Conservation (phyloP, 2,888 invertebrate genomes). For the Orthosia cruda region DNA sequence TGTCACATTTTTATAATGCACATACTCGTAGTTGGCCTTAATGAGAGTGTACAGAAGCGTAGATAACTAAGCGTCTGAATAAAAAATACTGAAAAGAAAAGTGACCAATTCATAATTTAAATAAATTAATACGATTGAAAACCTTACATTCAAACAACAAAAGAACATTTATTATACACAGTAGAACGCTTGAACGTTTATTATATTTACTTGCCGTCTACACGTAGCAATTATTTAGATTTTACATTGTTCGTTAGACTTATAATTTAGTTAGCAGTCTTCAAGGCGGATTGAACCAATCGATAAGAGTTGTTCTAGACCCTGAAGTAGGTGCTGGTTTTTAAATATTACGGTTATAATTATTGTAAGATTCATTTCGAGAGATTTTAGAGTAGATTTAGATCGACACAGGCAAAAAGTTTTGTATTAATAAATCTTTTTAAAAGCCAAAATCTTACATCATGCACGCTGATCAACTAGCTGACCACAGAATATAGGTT, state of each 20-base stretch:
- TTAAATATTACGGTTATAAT: constrained; percentile 11
- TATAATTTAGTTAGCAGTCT: constrained; percentile 65
- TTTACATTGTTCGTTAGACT: constrained; percentile 55
- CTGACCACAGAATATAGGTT: too few species aligned
- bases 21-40: too few species aligned
- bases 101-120: neutral
- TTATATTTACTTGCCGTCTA: constrained; percentile 18
- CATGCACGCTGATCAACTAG: too few species aligned
- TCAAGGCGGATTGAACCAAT: constrained; percentile 52
- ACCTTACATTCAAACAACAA: constrained; percentile 25
- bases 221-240: constrained; percentile 53
- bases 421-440: too few species aligned
- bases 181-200: constrained; percentile 7
- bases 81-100: neutral
- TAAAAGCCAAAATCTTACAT: neutral
- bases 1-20: too few species aligned
- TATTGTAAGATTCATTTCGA: neutral
- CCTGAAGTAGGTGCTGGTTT: neutral
- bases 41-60: too few species aligned
- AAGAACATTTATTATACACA: constrained; percentile 26
- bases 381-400: neutral
- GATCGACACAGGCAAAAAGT: too few species aligned
- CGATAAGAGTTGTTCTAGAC: constrained; percentile 48
- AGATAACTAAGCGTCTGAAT: neutral
- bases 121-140: constrained; percentile 2